phyloP scores from a whole-genome alignment of 2,888 invertebrate species.

The Pristionchus mayeri region DNA sequence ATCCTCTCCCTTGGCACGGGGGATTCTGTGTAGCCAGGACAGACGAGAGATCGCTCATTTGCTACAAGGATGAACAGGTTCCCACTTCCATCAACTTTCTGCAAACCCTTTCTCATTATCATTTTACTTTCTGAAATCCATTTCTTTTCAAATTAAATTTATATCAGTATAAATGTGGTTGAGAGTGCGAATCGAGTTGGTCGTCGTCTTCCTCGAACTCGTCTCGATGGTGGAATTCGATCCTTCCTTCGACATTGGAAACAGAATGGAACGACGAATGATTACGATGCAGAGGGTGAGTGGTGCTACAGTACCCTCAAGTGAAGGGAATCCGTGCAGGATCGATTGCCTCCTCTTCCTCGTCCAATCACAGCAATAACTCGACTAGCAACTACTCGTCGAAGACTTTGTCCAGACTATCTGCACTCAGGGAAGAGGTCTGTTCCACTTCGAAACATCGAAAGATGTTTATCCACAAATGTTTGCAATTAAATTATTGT shows the following conservation, averaged over 20 bases:
- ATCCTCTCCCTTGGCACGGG: constrained; percentile 51
- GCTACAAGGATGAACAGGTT: constrained; percentile 53
- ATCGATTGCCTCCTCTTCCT: constrained; percentile 2
- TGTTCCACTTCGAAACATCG: background rate
- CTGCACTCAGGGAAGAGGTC: constrained; percentile 41
- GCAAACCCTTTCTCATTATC: background rate
- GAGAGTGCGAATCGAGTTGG: constrained; percentile 38
- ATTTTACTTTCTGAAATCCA: background rate
- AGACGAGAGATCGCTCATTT: constrained; percentile 51
- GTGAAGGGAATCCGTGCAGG: background rate
- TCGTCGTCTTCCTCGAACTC: constrained; percentile 48
- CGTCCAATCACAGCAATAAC: constrained; percentile 17
- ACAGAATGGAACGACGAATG: background rate
- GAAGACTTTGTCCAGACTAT: constrained; percentile 17
- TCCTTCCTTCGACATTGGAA: constrained; percentile 41
- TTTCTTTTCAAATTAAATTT: background rate
- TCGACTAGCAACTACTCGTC: background rate
- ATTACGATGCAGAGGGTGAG: background rate
- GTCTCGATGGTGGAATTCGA: constrained; percentile 48
- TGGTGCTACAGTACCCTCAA: background rate
- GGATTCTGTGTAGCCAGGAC: constrained; percentile 53
- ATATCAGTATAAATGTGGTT: background rate
- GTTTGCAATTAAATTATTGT: no score
- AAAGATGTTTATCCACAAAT: background rate
- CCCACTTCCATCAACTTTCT: background rate